Evolutionary conservation across 2,113 vertebrate species (phyloP).

Genomic region (Bos taurus): ARS-UCD2.0 NC_037354.1:17121001-17121500

Average conservation of each 20-base stretch:
- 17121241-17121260: not conserved
- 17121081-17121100: not conserved
- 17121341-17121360: not conserved
- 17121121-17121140: not conserved
- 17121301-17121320: not conserved
- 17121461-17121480: not conserved
- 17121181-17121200: not conserved
- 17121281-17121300: not conserved
- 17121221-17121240: not conserved
- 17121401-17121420: not conserved
- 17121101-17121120: not conserved
- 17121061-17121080: not conserved
- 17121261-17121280: not conserved
- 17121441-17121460: not conserved
- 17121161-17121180: fast-evolving
- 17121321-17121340: not conserved
- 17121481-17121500: not conserved
- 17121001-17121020: not conserved
- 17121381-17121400: not conserved
- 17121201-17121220: not conserved
- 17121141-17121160: conserved; percentile 17
- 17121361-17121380: not conserved
- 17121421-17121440: not conserved
- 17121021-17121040: not conserved
- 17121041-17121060: not conserved